Base-by-base conservation (phyloP, 2,113 vertebrate genomes). In the Neotoma lepida region DNA sequence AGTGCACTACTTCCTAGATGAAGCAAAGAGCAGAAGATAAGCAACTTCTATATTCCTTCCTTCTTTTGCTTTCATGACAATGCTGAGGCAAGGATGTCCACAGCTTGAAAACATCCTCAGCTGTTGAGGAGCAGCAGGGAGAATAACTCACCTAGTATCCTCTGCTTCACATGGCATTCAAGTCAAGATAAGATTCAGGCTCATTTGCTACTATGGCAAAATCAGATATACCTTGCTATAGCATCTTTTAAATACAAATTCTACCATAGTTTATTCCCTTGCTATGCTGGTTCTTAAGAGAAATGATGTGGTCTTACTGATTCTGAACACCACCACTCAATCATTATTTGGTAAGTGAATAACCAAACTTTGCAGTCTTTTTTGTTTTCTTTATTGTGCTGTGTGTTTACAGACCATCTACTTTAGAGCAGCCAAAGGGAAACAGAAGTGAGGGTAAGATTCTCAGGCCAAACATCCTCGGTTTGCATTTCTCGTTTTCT, bases 341-440 rank as follows among this genome's bases (percentile, higher is more conserved):
- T 58, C 92, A 78, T 49, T 68, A 9, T 44, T 82, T 94, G 26
- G 49, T 94, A 85, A 95, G 56, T 87, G 30, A 95, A 88, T 68
- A 10, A 73, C 44, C 1, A 84, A 54, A 85, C 13, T 39, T 74
- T 15, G 46, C 84, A 58, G 17, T 15, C n/a, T 68, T 24, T 90
- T 95, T 88, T 26, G 10, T 91, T 44, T 93, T 84, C 33, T 89
- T 15, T 26, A 82, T 14, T 51, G 15, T 51, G 85, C 41, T 87
- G 6, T 49, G 28, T 17, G 54, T n/a, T 49, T 33, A 61, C 26
- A 80, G 70, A 89, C 3, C 71, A 86, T 15, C 46, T 85, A 28
- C 46, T 78, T 94, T 87, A 74, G 2, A 88, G 6, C 41, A 46
- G 26, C 49, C 39, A 86, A 94, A 89, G 6, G n/a, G 56, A 91